Percentiles rank a stretch among this genome's conserved stretches.
These are phyloP conservation scores for Mormyrus iriodes DNA, from an alignment of 2,113 vertebrate species.

Conservation along the genomic window DNA sequence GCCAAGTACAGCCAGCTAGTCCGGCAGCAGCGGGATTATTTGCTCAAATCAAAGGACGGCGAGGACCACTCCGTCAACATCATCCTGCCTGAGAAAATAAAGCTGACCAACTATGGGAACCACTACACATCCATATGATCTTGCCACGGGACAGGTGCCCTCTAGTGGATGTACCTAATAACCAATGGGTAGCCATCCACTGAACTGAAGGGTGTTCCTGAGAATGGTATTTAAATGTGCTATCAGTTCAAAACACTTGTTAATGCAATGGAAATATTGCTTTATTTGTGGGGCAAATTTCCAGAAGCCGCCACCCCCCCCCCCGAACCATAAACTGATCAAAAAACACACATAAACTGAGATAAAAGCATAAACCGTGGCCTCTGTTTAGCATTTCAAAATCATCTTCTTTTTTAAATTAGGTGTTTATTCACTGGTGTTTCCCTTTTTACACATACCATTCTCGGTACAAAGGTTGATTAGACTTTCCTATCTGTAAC, in stretches of 20 bases:
- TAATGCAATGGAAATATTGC: neutral
- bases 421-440: neutral
- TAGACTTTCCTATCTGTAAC: neutral
- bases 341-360: neutral
- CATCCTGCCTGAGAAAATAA: slow-evolving; percentile 85
- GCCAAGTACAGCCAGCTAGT: slow-evolving; percentile 77
- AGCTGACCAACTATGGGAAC: slow-evolving; percentile 71
- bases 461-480: neutral
- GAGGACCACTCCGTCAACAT: slow-evolving; percentile 81
- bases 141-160: neutral
- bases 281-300: neutral
- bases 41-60: slow-evolving; percentile 63
- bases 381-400: neutral
- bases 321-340: neutral
- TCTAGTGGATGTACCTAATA: neutral
- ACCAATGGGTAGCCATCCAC: neutral
- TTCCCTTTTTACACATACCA: neutral
- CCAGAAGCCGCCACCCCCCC: neutral
- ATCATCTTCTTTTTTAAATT: neutral
- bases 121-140: slow-evolving; percentile 73
- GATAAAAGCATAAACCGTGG: neutral
- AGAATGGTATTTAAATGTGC: neutral
- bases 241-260: neutral
- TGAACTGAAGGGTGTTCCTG: neutral
- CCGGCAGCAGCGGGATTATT: slow-evolving; percentile 74